Evolutionary conservation across 2,888 invertebrate species (phyloP).

Genomic region (Notodonta dromedarius): DNA sequence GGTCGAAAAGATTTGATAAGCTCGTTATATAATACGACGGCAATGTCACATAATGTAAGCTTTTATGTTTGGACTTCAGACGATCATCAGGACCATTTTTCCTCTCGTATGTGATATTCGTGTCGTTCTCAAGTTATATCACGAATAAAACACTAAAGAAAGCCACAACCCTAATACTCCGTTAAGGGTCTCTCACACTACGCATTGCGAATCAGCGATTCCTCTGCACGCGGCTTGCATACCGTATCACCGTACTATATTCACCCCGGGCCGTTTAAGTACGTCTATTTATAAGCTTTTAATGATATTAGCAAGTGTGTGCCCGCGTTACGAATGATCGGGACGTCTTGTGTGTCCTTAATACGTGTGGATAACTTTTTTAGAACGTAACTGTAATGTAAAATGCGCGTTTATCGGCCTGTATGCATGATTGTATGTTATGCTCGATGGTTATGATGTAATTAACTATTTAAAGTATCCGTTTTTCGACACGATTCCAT

Average conservation of each 20-base stretch:
- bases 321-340: constrained; percentile 39
- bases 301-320: constrained; percentile 49
- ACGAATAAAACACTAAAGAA: neutral
- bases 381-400: constrained; percentile 19
- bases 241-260: constrained; percentile 33
- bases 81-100: no score
- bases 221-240: constrained; percentile 39
- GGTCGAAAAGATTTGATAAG: no score
- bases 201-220: constrained; percentile 41
- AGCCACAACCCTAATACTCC: constrained; percentile 27
- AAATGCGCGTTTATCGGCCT: neutral
- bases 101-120: no score
- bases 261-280: constrained; percentile 30
- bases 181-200: constrained; percentile 34
- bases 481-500: constrained; percentile 7
- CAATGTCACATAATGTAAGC: no score
- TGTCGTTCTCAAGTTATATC: no score
- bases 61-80: no score
- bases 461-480: neutral
- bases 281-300: constrained; percentile 52
- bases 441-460: neutral
- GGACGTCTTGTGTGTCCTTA: constrained; percentile 40
- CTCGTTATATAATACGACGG: no score
- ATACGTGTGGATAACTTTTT: constrained; percentile 25
- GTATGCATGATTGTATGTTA: neutral